Conservation (phyloP, 2,888 invertebrate genomes). For the Cryptocephalus moraei region DNA sequence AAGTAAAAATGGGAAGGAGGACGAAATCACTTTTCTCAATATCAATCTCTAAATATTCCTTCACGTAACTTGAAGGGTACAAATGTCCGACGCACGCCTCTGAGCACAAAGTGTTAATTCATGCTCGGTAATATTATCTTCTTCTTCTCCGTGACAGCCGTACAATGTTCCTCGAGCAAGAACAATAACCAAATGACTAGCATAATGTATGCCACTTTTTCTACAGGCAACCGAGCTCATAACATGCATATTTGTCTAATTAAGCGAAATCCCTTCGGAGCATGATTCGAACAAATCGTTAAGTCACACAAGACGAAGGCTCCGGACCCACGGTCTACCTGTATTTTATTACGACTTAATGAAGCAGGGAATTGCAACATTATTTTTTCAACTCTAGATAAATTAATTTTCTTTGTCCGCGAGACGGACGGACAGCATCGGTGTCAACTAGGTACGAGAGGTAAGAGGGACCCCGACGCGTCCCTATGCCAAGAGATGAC, state of each 20-base stretch:
- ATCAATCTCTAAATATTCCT: no score
- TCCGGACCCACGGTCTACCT: slow-evolving; percentile 6
- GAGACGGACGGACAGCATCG: no score
- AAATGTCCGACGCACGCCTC: no score
- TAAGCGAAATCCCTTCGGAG: slow-evolving; percentile 25
- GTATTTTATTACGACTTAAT: slow-evolving; percentile 14
- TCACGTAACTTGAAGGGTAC: no score
- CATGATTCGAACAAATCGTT: slow-evolving; percentile 22
- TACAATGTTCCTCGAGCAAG: slow-evolving; percentile 28
- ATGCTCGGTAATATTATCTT: slow-evolving; percentile 30
- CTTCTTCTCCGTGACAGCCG: slow-evolving; percentile 26
- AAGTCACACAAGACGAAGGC: slow-evolving; percentile 7
- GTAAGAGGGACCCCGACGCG: no score
- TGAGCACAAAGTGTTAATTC: slow-evolving; percentile 11
- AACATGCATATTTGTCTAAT: slow-evolving; percentile 28
- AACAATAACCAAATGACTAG: slow-evolving; percentile 32
- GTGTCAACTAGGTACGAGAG: no score
- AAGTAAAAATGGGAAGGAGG: no score
- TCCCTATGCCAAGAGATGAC: no score
- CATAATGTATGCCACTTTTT: slow-evolving; percentile 26
- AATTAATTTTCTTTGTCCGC: slow-evolving; percentile 5
- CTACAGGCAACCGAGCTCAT: slow-evolving; percentile 16
- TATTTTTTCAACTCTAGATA: slow-evolving; percentile 8
- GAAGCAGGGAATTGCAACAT: slow-evolving; percentile 15
- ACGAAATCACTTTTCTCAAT: no score